Conservation (phyloP, 2,113 vertebrate genomes). For the Girardinichthys multiradiatus region DNA sequence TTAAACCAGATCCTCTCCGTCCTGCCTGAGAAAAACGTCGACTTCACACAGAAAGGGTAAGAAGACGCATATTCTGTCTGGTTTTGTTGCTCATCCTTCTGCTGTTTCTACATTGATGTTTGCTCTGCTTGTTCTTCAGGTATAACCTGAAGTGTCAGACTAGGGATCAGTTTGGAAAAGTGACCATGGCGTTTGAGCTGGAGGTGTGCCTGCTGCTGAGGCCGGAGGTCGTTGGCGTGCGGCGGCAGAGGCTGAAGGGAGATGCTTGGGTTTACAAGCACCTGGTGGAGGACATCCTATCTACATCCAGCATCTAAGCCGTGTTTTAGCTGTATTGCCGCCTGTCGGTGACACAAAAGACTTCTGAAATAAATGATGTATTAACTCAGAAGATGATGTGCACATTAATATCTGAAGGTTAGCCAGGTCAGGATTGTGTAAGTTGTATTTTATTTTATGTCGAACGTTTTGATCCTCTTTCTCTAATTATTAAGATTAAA, state of each 20-base stretch:
- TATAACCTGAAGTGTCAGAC: conserved; percentile 92
- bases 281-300: conserved; percentile 91
- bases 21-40: conserved; percentile 87
- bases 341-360: neutral
- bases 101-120: neutral
- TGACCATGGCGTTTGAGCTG: conserved; percentile 91
- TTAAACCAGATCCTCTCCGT: conserved; percentile 87
- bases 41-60: conserved; percentile 93
- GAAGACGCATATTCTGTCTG: neutral
- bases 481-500: conserved; percentile 25
- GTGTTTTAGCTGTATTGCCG: neutral
- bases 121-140: conserved; percentile 64
- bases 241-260: conserved; percentile 90
- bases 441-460: conserved; percentile 28
- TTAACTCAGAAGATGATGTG: conserved; percentile 1
- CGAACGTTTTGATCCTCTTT: conserved; percentile 33
- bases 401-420: conserved; percentile 27
- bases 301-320: conserved; percentile 82
- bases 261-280: conserved; percentile 97
- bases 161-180: conserved; percentile 89
- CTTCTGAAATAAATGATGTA: neutral
- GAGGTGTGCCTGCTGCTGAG: conserved; percentile 91
- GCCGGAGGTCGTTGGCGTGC: conserved; percentile 85
- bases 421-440: conserved; percentile 26
- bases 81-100: neutral